Conservation (phyloP, 2,113 vertebrate species). For the Trichomycterus rosablanca region DNA sequence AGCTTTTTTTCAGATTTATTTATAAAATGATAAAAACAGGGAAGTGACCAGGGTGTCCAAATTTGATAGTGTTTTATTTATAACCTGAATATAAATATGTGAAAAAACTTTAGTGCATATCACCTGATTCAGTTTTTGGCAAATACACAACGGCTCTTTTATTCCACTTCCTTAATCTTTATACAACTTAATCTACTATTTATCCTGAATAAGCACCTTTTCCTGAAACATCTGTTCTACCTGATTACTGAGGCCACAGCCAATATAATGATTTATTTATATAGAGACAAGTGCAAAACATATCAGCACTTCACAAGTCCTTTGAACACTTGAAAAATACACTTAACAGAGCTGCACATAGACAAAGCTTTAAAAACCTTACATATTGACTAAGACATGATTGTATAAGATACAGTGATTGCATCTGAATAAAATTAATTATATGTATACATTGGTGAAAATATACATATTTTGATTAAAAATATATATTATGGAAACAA, state of each 20-base stretch:
- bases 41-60: background rate
- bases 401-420: constrained; percentile 6
- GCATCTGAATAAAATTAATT: constrained; percentile 48
- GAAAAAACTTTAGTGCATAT: background rate
- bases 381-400: constrained; percentile 14
- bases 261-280: background rate
- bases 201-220: constrained; percentile 42
- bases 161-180: background rate
- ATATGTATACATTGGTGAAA: constrained; percentile 31
- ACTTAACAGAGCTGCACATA: constrained; percentile 51
- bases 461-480: constrained; percentile 47
- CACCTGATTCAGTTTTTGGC: constrained; percentile 25
- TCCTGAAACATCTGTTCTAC: constrained; percentile 49
- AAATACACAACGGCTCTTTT: background rate
- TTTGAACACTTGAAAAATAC: constrained; percentile 36
- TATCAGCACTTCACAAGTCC: constrained; percentile 45
- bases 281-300: constrained; percentile 34
- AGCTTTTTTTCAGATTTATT: too few species aligned
- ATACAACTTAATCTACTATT: constrained; percentile 14
- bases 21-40: background rate
- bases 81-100: background rate
- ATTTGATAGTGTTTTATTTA: background rate
- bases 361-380: constrained; percentile 45
- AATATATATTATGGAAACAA: constrained; percentile 61
- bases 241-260: constrained; percentile 56